Evolutionary conservation across 92 coral and sea anemone species (phyloP).

Genomic region (Galaxea fascicularis): DNA sequence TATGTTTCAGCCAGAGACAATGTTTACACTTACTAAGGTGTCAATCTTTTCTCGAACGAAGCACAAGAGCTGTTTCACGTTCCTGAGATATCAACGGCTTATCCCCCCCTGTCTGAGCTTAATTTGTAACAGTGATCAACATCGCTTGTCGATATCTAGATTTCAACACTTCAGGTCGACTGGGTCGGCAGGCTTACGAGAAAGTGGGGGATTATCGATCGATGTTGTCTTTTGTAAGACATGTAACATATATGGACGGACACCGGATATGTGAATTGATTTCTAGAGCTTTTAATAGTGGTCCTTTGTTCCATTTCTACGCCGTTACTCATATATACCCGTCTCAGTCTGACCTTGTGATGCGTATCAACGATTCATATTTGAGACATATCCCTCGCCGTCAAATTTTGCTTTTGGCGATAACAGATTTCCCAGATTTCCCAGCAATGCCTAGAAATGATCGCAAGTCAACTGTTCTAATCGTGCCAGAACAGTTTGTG

Average conservation of each 20-base stretch:
- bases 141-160: not conserved
- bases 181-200: not conserved
- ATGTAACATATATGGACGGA: not conserved
- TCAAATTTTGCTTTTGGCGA: not conserved
- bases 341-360: not conserved
- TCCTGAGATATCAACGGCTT: not conserved
- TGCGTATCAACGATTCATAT: not conserved
- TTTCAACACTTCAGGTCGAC: not conserved
- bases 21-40: constrained; percentile 54
- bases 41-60: constrained; percentile 41
- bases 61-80: not conserved
- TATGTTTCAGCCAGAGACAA: constrained; percentile 35
- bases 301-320: not conserved
- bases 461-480: not conserved
- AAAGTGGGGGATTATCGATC: not conserved
- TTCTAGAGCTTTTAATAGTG: not conserved
- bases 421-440: not conserved
- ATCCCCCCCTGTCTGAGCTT: constrained; percentile 11
- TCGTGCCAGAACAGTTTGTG: not conserved
- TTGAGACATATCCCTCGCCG: not conserved
- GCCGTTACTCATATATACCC: not conserved
- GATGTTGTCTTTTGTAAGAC: not conserved
- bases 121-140: not conserved
- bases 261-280: not conserved
- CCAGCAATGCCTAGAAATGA: not conserved